phyloP scores from a whole-genome alignment of 2,888 invertebrate genomes.

The Subacronicta megacephala region DNA sequence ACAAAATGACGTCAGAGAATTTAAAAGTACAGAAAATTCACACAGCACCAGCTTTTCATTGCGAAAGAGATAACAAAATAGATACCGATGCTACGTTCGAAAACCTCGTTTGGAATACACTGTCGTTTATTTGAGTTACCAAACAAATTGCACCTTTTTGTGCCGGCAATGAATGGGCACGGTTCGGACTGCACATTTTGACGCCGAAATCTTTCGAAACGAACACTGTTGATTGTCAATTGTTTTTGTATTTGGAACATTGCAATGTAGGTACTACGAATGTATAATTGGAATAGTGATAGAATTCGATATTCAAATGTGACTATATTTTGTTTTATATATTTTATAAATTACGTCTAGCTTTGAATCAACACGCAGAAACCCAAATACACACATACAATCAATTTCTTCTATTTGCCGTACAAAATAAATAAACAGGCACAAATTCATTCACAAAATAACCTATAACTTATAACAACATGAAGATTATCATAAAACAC shows the following conservation, averaged over 20 bases:
- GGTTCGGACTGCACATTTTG: conserved; percentile 35
- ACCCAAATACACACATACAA: no score
- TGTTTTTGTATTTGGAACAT: conserved; percentile 40
- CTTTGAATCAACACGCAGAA: no score
- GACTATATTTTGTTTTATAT: not conserved
- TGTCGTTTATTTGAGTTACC: conserved; percentile 54
- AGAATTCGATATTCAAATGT: not conserved
- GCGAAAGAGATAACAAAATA: conserved; percentile 45
- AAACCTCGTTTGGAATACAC: conserved; percentile 54
- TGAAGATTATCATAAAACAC: conserved; percentile 67
- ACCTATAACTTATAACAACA: conserved; percentile 22
- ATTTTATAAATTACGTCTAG: no score
- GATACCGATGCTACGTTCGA: conserved; percentile 15
- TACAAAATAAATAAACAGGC: conserved; percentile 3
- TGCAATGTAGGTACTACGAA: not conserved
- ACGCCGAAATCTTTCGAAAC: conserved; percentile 37
- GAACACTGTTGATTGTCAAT: conserved; percentile 57
- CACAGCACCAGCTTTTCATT: conserved; percentile 41
- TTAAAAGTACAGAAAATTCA: conserved; percentile 37
- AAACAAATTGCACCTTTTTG: conserved; percentile 56
- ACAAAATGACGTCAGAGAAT: conserved; percentile 10
- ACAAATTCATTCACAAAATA: conserved; percentile 41
- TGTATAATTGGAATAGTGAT: conserved; percentile 3
- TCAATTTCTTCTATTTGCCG: conserved; percentile 6
- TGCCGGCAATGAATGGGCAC: conserved; percentile 42